Evolutionary conservation across 2,888 invertebrate species (phyloP).

Genomic region (Rhamnusium bicolor): DNA sequence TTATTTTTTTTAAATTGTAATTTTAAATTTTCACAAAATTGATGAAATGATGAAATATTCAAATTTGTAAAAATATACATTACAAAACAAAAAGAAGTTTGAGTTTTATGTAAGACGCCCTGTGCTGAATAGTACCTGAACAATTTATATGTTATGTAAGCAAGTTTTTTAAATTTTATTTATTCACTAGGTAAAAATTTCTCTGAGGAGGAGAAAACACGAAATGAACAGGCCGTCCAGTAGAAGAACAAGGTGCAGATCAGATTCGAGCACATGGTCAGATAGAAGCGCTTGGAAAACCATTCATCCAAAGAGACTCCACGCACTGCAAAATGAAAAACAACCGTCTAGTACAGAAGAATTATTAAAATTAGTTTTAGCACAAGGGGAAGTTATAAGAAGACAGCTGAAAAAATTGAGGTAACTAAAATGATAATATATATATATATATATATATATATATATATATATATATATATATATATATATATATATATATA

Average conservation of each 20-base stretch:
- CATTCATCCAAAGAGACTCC: slow-evolving; percentile 70
- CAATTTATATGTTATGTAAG: no score
- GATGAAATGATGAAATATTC: no score
- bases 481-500: no score
- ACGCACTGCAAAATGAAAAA: slow-evolving; percentile 68
- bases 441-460: no score
- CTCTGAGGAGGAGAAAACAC: slow-evolving; percentile 67
- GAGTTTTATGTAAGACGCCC: no score
- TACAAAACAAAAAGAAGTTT: no score
- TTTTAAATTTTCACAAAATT: no score
- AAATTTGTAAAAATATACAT: no score
- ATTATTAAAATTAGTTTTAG: slow-evolving; percentile 74
- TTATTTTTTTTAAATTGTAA: no score
- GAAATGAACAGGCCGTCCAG: slow-evolving; percentile 63
- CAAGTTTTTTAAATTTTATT: slow-evolving; percentile 12
- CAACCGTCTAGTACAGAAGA: slow-evolving; percentile 71
- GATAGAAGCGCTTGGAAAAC: slow-evolving; percentile 68
- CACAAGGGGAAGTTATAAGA: slow-evolving; percentile 76
- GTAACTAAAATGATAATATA: no score
- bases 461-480: no score
- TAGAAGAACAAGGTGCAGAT: slow-evolving; percentile 65
- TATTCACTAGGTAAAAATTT: slow-evolving; percentile 68
- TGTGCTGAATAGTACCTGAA: no score
- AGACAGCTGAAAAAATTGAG: slow-evolving; percentile 70
- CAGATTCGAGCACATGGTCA: slow-evolving; percentile 67